Percentiles rank a stretch among this genome's conserved stretches.
Conservation (phyloP, 1,140 invertebrate species). For the Drosophila parabipectinata region DNA sequence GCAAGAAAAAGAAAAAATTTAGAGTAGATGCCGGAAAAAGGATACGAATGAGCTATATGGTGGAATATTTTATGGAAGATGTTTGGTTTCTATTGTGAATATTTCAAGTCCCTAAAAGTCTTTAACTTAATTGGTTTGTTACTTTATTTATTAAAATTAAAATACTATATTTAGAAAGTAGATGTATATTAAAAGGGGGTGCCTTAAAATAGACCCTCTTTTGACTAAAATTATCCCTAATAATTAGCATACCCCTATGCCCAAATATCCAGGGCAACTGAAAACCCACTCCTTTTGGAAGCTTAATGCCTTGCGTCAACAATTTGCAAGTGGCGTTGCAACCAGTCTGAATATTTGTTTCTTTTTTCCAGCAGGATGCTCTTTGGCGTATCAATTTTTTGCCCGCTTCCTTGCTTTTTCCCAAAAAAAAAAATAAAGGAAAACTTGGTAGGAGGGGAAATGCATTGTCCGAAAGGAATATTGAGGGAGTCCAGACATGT, state of each 20-base stretch:
- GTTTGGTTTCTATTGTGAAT: not conserved
- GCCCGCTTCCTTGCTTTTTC: constrained; percentile 20
- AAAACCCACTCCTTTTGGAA: constrained; percentile 8
- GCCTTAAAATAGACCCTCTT: too few species aligned
- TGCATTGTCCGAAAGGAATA: constrained; percentile 66
- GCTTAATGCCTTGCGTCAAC: constrained; percentile 77
- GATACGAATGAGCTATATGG: not conserved
- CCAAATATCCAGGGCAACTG: constrained; percentile 16
- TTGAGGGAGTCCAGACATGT: constrained; percentile 67
- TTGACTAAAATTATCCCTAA: too few species aligned
- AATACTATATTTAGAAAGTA: too few species aligned
- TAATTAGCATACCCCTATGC: not conserved
- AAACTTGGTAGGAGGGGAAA: constrained; percentile 12
- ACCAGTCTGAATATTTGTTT: constrained; percentile 50
- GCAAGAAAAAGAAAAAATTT: constrained; percentile 1
- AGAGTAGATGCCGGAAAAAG: not conserved
- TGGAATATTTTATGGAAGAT: not conserved
- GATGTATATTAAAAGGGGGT: too few species aligned
- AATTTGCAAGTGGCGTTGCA: constrained; percentile 65
- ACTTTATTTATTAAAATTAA: not conserved
- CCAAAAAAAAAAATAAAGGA: constrained; percentile 3
- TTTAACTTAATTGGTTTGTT: not conserved
- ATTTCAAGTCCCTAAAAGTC: not conserved
- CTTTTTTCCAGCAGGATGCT: constrained; percentile 32
- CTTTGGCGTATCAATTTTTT: constrained; percentile 75